phyloP scores from a whole-genome alignment of 2,797 vertebrate species.

The Lithobates pipiens region DNA sequence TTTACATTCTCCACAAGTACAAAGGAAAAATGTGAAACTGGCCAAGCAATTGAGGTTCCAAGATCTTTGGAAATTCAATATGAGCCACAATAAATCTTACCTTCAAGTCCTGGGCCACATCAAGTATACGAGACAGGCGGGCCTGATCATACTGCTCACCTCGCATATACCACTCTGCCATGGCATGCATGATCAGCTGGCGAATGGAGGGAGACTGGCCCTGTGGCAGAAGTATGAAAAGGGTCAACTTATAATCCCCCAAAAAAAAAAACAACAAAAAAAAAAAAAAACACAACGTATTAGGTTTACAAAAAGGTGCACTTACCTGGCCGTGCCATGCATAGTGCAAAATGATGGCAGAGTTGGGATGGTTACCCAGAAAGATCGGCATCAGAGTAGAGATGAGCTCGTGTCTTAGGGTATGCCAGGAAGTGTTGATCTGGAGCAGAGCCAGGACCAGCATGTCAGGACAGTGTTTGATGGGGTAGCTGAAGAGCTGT shows the following conservation, averaged over 20 bases:
- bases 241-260: not conserved
- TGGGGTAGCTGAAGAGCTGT: slow-evolving; percentile 97
- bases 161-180: slow-evolving; percentile 99
- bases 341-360: slow-evolving; percentile 99
- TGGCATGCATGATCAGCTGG: slow-evolving; percentile 99
- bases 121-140: slow-evolving; percentile 96
- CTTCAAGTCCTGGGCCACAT: slow-evolving; percentile 99
- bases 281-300: not conserved
- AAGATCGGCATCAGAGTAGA: slow-evolving; percentile 99
- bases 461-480: slow-evolving; percentile 99
- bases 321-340: slow-evolving; percentile 98
- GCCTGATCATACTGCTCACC: slow-evolving; percentile 99
- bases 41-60: too few species aligned
- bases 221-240: slow-evolving; percentile 66
- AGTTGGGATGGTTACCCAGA: slow-evolving; percentile 98
- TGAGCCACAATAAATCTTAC: slow-evolving; percentile 69
- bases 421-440: slow-evolving; percentile 98
- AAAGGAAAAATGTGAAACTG: too few species aligned
- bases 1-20: too few species aligned
- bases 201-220: slow-evolving; percentile 99
- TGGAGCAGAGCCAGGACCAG: slow-evolving; percentile 94
- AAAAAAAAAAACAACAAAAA: not conserved
- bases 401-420: slow-evolving; percentile 97
- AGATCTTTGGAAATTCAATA: too few species aligned
- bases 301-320: not conserved